phyloP scores from a whole-genome alignment of 2,888 invertebrate genomes.

The Iselma pallidipennis region DNA sequence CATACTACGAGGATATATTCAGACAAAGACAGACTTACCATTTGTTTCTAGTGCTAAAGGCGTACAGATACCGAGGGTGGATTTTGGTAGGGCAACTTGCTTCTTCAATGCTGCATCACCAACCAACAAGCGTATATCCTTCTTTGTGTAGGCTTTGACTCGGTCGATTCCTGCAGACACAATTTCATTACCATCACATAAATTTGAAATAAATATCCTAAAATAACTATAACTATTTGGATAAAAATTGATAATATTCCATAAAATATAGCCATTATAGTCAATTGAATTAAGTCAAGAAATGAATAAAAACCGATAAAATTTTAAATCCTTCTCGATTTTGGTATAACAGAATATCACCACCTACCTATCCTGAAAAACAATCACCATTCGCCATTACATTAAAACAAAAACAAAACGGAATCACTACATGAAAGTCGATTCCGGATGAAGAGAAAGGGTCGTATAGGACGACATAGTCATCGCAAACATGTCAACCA shows the following conservation, averaged over 20 bases:
- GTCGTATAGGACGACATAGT: conserved; percentile 5
- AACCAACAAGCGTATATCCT: conserved; percentile 67
- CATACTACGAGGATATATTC: conserved; percentile 20
- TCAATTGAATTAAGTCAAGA: background rate
- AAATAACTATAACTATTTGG: background rate
- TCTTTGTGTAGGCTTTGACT: conserved; percentile 76
- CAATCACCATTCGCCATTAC: background rate
- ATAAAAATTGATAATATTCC: conserved; percentile 3
- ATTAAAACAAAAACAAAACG: conserved; percentile 1
- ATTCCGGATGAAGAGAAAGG: conserved; percentile 1
- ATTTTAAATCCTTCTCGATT: too few relatives aligned
- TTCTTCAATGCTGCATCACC: conserved; percentile 75
- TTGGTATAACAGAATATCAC: background rate
- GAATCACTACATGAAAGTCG: conserved; percentile 7
- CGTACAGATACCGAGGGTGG: conserved; percentile 75
- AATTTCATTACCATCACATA: too few relatives aligned
- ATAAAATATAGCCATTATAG: background rate
- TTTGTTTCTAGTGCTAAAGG: conserved; percentile 84
- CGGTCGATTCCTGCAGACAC: conserved; percentile 73
- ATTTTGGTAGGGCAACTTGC: conserved; percentile 76
- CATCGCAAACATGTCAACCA: conserved; percentile 23
- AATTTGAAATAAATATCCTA: background rate
- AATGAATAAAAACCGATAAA: conserved; percentile 3
- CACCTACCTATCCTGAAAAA: background rate
- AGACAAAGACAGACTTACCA: conserved; percentile 58